These are phyloP conservation scores for Eupeodes luniger DNA, from an alignment of 2,888 invertebrate species.

Conservation along the genomic window DNA sequence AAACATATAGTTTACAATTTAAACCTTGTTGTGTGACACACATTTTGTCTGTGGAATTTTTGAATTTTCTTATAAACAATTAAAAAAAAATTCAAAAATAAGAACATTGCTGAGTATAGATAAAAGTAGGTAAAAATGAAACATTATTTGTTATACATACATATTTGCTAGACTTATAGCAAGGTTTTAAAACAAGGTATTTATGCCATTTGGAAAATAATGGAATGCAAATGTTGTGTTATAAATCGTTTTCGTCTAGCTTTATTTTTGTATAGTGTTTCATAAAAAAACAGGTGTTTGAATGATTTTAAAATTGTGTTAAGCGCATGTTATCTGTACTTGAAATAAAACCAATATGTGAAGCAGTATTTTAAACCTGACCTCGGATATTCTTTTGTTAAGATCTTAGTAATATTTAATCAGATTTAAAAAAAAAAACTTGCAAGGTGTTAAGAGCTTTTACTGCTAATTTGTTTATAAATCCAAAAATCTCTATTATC, in stretches of 20 bases:
- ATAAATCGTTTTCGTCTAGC: background rate
- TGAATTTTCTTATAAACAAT: background rate
- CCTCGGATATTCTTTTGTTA: no score
- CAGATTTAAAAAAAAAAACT: no score
- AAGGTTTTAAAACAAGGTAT: background rate
- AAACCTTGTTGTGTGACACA: constrained; percentile 16
- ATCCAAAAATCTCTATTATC: no score
- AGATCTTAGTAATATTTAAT: no score
- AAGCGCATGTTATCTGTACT: no score
- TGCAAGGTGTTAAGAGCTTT: no score
- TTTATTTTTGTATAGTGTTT: background rate
- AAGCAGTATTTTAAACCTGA: no score
- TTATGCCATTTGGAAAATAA: background rate
- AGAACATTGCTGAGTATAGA: constrained; percentile 15
- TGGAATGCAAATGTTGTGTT: background rate
- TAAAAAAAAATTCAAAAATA: background rate
- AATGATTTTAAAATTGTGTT: no score
- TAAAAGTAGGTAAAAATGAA: background rate
- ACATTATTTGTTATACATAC: background rate
- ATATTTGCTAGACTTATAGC: background rate
- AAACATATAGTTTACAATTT: constrained; percentile 5
- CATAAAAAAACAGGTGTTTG: no score
- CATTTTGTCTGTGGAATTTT: background rate
- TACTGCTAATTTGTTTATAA: no score
- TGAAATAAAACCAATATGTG: no score